Conservation (phyloP, 2,888 invertebrate genomes). For the Tinea pellionella region DNA sequence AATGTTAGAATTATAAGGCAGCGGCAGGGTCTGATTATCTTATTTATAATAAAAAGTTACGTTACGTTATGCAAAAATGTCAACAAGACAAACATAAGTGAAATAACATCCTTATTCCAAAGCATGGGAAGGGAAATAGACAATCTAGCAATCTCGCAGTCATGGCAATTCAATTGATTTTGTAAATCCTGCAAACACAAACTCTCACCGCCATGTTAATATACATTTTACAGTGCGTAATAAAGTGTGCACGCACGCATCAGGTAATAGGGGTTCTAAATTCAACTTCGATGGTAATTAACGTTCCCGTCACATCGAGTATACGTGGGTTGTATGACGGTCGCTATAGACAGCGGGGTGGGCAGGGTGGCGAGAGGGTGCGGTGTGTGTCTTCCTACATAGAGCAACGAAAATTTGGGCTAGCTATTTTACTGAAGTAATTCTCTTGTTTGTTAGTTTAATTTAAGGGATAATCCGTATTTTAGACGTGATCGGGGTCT, state of each 20-base stretch:
- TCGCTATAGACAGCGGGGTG: constrained; percentile 20
- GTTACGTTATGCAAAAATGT: too few species aligned
- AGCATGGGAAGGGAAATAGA: too few species aligned
- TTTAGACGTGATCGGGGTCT: constrained; percentile 1
- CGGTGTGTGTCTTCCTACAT: not conserved
- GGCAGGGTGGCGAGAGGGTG: constrained; percentile 15
- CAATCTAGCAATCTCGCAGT: too few species aligned
- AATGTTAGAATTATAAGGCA: too few species aligned
- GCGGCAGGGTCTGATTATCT: too few species aligned
- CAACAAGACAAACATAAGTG: too few species aligned
- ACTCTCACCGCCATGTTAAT: not conserved
- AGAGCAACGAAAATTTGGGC: constrained; percentile 3
- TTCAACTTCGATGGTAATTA: constrained; percentile 3
- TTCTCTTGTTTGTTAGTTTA: constrained; percentile 1
- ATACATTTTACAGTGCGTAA: constrained; percentile 9
- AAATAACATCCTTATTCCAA: too few species aligned
- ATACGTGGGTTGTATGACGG: constrained; percentile 16
- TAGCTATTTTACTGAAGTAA: not conserved
- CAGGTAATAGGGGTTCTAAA: constrained; percentile 9
- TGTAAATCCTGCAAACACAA: not conserved
- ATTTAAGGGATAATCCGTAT: not conserved
- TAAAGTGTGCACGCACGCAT: constrained; percentile 8
- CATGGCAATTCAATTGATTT: not conserved
- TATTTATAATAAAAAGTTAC: too few species aligned
- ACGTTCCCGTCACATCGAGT: constrained; percentile 12